Conservation (phyloP, 1,140 invertebrate genomes). For the Aphaenogaster floridana region DNA sequence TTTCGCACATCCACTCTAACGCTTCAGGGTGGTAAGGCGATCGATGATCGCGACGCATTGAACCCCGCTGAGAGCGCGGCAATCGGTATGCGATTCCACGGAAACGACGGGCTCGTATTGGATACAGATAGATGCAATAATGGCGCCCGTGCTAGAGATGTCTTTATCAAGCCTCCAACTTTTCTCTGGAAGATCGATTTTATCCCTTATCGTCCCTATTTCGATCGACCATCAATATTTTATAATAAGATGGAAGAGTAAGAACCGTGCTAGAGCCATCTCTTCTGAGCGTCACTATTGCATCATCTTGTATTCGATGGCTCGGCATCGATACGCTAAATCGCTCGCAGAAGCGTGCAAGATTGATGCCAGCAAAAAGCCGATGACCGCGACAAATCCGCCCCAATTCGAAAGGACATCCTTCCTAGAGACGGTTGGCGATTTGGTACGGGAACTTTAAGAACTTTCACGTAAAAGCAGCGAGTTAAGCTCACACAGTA, state of each 20-base stretch:
- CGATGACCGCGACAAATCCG: constrained; percentile 69
- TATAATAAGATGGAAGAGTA: background rate
- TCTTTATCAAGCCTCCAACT: constrained; percentile 19
- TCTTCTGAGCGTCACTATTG: background rate
- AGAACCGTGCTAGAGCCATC: background rate
- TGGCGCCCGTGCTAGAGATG: background rate
- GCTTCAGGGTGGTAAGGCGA: constrained; percentile 33
- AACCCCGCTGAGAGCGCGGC: background rate
- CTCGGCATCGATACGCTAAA: constrained; percentile 46
- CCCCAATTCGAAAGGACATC: constrained; percentile 59
- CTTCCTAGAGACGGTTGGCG: constrained; percentile 25
- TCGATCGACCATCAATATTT: constrained; percentile 24
- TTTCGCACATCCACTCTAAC: background rate
- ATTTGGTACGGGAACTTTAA: constrained; percentile 5
- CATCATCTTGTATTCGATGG: constrained; percentile 16
- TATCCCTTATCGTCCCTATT: background rate
- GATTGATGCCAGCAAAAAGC: constrained; percentile 68
- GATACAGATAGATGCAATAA: constrained; percentile 31
- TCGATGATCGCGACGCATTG: constrained; percentile 52
- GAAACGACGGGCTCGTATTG: constrained; percentile 33
- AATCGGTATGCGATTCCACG: constrained; percentile 39
- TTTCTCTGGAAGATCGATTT: background rate
- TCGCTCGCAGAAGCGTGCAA: constrained; percentile 50
- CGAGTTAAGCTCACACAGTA: constrained; percentile 10
- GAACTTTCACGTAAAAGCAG: constrained; percentile 15